Base-by-base conservation (phyloP, 2,113 vertebrate genomes). In the Acrocephalus arundinaceus region DNA sequence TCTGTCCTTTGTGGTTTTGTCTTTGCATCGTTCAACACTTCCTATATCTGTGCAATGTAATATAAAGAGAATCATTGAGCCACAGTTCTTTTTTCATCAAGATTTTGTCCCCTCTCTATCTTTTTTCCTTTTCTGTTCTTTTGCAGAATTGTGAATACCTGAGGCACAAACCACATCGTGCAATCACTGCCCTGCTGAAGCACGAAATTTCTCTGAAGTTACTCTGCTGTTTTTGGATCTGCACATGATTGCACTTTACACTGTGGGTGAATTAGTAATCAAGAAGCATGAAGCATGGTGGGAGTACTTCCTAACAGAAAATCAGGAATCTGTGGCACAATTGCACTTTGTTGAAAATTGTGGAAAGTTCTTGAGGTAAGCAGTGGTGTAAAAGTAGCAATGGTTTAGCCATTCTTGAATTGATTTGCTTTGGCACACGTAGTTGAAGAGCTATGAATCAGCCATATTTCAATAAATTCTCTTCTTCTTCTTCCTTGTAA, bases 401-500 rank as follows among this genome's bases (percentile, higher is more conserved):
- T 45, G 15, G 37, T 65, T 89, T 63, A 67, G 30, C 33, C 17
- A 6, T 61, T 70, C n/a, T 78, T 75, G 30, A 61, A 14, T 57
- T 67, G 23, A 13, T 21, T 58, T 0, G 1, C 3, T 91, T 85
- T 85, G 55, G 18, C 33, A 16, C 5, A 0, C 45, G 48, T 83
- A 15, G 8, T 62, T 82, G 55, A 85, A 62, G 57, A 81, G 46
- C 6, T 33, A 3, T 58, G 30, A 61, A 30, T 79, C 27, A 54
- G 21, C 33, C 20, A 1, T 37, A 23, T 8, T 71, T 78, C 9
- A 76, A 6, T 67, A 63, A n/a, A 12, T 9, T 43, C 25, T 77
- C 11, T 83, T 88, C 78, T 83, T 88, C 78, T 95, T 58, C 45
- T 4, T 96, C 18, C 35, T 66, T 92, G 48, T 75, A 90, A 85